Percentiles rank a stretch among this genome's conserved stretches.
Evolutionary conservation across 2,797 vertebrate genomes (phyloP).

Genomic region (Pristis pectinata): DNA sequence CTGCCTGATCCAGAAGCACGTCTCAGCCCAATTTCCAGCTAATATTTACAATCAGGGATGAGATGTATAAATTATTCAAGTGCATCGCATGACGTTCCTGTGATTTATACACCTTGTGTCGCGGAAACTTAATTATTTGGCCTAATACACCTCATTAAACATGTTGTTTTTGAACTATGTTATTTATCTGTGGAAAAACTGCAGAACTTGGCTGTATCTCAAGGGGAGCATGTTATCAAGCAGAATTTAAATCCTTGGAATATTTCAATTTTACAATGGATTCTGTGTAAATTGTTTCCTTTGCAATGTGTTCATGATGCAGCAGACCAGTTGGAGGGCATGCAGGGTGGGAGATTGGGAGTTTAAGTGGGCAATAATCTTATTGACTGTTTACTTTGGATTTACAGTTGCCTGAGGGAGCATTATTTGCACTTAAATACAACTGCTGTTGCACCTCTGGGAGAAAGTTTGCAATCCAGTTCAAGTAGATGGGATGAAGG

Average conservation of each 20-base stretch:
- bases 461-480: background rate
- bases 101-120: slow-evolving; percentile 52
- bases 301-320: background rate
- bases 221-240: background rate
- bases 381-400: background rate
- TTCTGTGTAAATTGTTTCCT: background rate
- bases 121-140: slow-evolving; percentile 54
- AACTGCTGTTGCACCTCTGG: background rate
- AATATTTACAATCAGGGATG: slow-evolving; percentile 42
- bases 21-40: slow-evolving; percentile 42
- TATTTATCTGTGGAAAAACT: slow-evolving; percentile 21
- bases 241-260: background rate
- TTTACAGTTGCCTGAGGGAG: background rate
- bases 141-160: slow-evolving; percentile 48
- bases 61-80: slow-evolving; percentile 47
- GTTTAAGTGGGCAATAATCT: background rate
- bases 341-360: background rate
- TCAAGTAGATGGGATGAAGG: background rate
- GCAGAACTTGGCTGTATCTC: slow-evolving; percentile 19
- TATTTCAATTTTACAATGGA: background rate
- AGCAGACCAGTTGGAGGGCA: background rate
- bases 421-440: background rate
- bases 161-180: slow-evolving; percentile 39
- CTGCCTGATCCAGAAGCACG: slow-evolving; percentile 50
- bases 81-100: slow-evolving; percentile 47